Conservation (phyloP, 2,797 vertebrate genomes). For the Micrastur ruficollis region DNA sequence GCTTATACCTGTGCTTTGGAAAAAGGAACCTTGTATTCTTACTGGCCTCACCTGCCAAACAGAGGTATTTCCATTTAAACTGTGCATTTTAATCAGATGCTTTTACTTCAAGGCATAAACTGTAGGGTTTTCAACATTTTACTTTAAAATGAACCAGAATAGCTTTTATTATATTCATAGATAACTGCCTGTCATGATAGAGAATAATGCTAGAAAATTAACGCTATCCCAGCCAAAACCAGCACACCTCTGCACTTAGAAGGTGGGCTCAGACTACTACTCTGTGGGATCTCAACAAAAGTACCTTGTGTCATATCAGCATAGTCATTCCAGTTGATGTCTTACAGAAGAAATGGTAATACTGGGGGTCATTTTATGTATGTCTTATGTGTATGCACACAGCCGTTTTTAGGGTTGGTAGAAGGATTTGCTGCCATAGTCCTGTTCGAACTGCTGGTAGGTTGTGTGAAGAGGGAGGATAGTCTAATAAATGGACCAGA, state of each 20-base stretch:
- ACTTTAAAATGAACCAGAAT: not conserved
- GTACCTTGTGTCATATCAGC: accelerated
- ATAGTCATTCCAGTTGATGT: not conserved
- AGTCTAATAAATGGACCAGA: not conserved
- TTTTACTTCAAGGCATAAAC: not conserved
- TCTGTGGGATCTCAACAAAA: not conserved
- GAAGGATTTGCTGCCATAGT: not conserved
- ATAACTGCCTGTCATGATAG: accelerated
- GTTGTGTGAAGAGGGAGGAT: not conserved
- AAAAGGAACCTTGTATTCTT: not conserved
- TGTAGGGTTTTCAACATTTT: not conserved
- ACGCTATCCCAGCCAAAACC: too few species aligned
- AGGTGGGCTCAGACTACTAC: not conserved
- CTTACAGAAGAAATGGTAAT: not conserved
- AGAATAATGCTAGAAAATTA: not conserved
- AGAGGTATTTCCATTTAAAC: not conserved
- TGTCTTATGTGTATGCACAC: not conserved
- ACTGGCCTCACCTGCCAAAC: not conserved
- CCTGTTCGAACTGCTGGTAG: not conserved
- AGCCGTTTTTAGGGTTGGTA: not conserved
- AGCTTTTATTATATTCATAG: not conserved
- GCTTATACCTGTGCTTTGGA: not conserved
- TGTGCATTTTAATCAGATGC: not conserved
- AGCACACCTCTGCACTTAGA: not conserved
- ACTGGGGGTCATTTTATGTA: accelerated